Evolutionary conservation across 2,113 vertebrate species (phyloP), one percentile per base, ranked within the genome.

Genomic region (Piaya cayana): DNA sequence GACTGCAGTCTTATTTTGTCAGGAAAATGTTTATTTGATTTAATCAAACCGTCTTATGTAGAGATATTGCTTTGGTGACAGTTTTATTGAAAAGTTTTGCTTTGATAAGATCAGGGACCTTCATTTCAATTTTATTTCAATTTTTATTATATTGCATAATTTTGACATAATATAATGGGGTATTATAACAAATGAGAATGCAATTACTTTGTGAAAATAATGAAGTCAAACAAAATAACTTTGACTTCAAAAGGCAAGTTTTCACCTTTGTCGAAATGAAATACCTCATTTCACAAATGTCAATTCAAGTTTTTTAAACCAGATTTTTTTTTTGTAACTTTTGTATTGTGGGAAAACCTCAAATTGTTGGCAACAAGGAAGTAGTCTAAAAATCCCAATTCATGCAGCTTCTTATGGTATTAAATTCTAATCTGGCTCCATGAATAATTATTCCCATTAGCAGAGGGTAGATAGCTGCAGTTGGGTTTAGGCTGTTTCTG

Each of bases 181-280:
- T 77, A 68, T 86, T 82, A 39, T 59, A 64, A 64, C 68, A 92
- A 92, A 88, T 84, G 52, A 92, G 83, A 93, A 84, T 75, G 86
- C 77, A 93, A 71, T 94, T 93, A 92, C 68, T 94, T 88, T 86
- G 65, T 84, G 68, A 84, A 75, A 81, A 93, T 80, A 77, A 86
- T 88, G 11, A 94, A 92, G 82, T 79, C n/a, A 69, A 84, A 86
- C 0, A 22, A 68, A 88, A 95, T 91, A 71, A 42, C 6, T 27
- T 55, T 88, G 63, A 67, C 60, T 36, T 90, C 55, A 32, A 64
- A 82, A 88, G 52, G 47, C n/a, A 79, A 43, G 18, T 8, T 7
- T 80, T 96, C 50, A 62, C 58, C 65, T 93, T 55, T 59, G 34
- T 86, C 55, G 90, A 23, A 80, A 88, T 78, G 64, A 74, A 81